Conservation (phyloP, 2,888 invertebrate species). For the Tachina grossa region DNA sequence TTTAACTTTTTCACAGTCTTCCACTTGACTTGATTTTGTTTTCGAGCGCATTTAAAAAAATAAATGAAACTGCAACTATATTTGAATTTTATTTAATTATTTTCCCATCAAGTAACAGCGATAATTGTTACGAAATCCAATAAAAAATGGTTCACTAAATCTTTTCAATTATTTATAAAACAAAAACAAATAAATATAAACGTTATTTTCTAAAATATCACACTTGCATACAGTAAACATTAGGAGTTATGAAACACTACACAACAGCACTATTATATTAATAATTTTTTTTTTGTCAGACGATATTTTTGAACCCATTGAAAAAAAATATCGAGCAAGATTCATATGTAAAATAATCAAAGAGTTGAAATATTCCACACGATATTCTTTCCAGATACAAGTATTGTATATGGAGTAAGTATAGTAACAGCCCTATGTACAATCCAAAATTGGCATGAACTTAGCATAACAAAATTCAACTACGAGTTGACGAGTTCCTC, state of each 20-base stretch:
- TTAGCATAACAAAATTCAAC: too few relatives aligned
- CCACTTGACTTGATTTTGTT: slow-evolving; percentile 44
- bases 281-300: too few relatives aligned
- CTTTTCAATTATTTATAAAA: background rate
- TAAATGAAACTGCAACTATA: background rate
- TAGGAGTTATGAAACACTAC: background rate
- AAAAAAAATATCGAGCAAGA: too few relatives aligned
- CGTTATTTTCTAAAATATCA: background rate
- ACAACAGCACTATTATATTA: background rate
- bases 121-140: background rate
- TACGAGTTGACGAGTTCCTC: too few relatives aligned
- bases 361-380: too few relatives aligned
- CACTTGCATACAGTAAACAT: background rate
- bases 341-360: too few relatives aligned
- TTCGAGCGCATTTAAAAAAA: background rate
- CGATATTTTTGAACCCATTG: too few relatives aligned
- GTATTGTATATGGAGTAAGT: too few relatives aligned
- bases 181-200: too few relatives aligned
- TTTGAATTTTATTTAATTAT: background rate
- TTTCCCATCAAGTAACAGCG: background rate
- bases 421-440: too few relatives aligned
- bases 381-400: too few relatives aligned
- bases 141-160: background rate
- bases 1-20: slow-evolving; percentile 24
- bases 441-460: too few relatives aligned